Evolutionary conservation across 2,113 vertebrate genomes (phyloP), one percentile per base, ranked within the genome.

Genomic region (Percopsis transmontana): DNA sequence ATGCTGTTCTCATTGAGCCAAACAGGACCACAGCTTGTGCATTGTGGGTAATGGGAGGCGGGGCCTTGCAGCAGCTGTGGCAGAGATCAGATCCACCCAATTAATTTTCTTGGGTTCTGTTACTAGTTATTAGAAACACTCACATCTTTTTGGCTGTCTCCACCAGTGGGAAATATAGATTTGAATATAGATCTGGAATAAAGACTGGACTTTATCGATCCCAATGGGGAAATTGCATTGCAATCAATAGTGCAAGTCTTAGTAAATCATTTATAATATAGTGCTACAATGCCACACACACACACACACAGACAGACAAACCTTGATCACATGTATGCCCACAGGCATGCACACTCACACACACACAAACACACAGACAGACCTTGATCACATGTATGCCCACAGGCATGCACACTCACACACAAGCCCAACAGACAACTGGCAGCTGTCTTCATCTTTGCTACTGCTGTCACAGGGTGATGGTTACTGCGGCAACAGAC

Each of bases 401-500:
- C 54, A 1, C 54, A 56, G 23, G 15, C 54, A 56, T 24, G 15
- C 54, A 56, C 39, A 42, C 39, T 3, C 57, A 42, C 52, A 48
- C 33, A 20, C 51, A 63, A 18, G 24, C 47, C 23, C 47, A 39
- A 19, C 44, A 27, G 24, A n/a, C 14, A 10, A 60, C 74, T 66
- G 63, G 68, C 71, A 54, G 38, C 52, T 21, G 14, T 73, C 61
- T 2, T 11, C 23, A 61, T 16, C 56, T 56, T 2, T 50, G 65
- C 58, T 65, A 44, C 76, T 24, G 42, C 74, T 77, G 68, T 85
- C 47, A 51, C 47, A 19, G 76, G 72, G 54, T 50, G 40, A 63
- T 50, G 1, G 77, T 85, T 62, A 59, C 82, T 65, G 79, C 70
- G 84, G 87, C 78, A 86, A 92, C 89, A 79, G 76, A 89, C 84